Evolutionary conservation across 1,140 invertebrate species (phyloP).

Genomic region (Xylocopa sonorina): DNA sequence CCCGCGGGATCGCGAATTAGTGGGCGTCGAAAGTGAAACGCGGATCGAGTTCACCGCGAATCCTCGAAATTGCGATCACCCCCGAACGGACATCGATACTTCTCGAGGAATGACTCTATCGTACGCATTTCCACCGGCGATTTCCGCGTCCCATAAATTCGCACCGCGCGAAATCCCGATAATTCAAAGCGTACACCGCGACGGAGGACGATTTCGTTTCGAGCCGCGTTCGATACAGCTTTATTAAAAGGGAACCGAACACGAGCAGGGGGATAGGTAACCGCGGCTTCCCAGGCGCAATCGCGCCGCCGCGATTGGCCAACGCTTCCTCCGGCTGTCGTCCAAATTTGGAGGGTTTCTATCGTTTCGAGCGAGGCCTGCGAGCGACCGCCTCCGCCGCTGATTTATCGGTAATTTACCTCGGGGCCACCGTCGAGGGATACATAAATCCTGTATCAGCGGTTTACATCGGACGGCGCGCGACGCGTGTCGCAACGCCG

Average conservation of each 20-base stretch:
- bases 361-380: conserved; percentile 35
- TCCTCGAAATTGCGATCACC: conserved; percentile 11
- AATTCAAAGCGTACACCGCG: conserved; percentile 5
- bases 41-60: background rate
- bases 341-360: conserved; percentile 65
- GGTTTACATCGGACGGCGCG: conserved; percentile 61
- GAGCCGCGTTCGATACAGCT: background rate
- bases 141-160: background rate
- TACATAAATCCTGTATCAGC: conserved; percentile 67
- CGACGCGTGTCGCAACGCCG: conserved; percentile 64
- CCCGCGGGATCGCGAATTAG: conserved; percentile 41
- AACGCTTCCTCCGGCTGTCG: conserved; percentile 36
- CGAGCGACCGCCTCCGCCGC: conserved; percentile 31
- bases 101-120: background rate
- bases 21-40: conserved; percentile 68
- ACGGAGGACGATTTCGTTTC: conserved; percentile 41
- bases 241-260: conserved; percentile 39
- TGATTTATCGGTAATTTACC: conserved; percentile 65
- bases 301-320: conserved; percentile 16
- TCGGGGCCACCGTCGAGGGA: conserved; percentile 29
- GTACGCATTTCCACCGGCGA: too few species aligned
- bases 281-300: background rate
- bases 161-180: background rate
- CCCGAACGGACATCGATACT: too few species aligned
- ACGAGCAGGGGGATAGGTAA: background rate